phyloP scores from a whole-genome alignment of 1,140 invertebrate genomes.

The Rhopalosiphum maidis region DNA sequence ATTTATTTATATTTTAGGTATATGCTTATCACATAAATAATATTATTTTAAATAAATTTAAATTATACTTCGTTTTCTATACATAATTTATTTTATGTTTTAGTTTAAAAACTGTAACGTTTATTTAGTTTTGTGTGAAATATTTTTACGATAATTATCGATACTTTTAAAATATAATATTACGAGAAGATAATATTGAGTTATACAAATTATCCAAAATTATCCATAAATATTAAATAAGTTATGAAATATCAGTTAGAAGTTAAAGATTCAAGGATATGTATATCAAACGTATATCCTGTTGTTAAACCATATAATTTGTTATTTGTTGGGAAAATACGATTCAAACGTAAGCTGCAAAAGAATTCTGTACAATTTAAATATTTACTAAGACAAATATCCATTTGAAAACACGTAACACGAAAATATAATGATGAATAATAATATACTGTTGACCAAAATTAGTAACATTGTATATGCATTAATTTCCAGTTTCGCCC shows the following conservation, averaged over 20 bases:
- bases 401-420: background rate
- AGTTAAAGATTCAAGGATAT: background rate
- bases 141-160: background rate
- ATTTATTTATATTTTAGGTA: background rate
- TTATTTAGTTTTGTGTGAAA: background rate
- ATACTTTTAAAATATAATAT: background rate
- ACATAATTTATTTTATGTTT: background rate
- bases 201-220: background rate
- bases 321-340: background rate
- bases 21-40: background rate
- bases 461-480: background rate
- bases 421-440: background rate
- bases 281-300: background rate
- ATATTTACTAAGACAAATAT: background rate
- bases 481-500: background rate
- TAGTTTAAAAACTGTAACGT: no score
- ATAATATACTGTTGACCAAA: background rate
- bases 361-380: background rate
- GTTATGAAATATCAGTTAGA: background rate
- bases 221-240: background rate
- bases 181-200: background rate
- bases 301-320: background rate
- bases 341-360: background rate
- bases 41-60: background rate
- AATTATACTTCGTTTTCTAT: background rate